Evolutionary conservation across 2,797 vertebrate genomes (phyloP), one percentile per base, ranked within the genome.

Genomic region (Helicolenus hilgendorfi): DNA sequence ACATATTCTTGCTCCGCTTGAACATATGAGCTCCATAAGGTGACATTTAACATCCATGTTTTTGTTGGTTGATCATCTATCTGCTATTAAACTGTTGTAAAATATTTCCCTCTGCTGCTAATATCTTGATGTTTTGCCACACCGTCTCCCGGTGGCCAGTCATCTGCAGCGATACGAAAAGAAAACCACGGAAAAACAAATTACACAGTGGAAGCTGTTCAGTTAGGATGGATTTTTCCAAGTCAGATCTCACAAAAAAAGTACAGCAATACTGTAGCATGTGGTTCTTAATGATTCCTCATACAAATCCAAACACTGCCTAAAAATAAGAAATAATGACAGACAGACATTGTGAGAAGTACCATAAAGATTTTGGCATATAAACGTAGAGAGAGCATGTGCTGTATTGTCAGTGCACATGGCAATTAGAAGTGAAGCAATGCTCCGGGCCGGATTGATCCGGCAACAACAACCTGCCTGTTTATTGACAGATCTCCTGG

Each of bases 401-500:
- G 73, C 71, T 71, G 60, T 55, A 11, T 65, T 84, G 86, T 83
- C 79, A 85, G 69, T 56, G 74, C 92, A 94, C 89, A 92, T 87
- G 89, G 92, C 95, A 95, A 96, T 96, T 97, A 95, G 82, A 92
- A 94, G 82, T 62, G 72, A 94, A 93, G 89, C 92, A 87, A 85
- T 88, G 93, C 90, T 88, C 49, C 4, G 18, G 88, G 95, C 88
- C 29, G 72, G 71, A 97, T 96, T 95, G 97, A 97, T 97, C 88
- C 89, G 65, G 88, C 92, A 94, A 94, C 92, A 91, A 93, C 90
- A 94, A 87, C 81, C 89, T 83, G 89, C 86, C 93, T 96, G 93
- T 95, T 91, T 97, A 97, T 96, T 89, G 96, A 97, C 91, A 81
- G 87, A 94, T 91, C 93, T 93, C 89, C 45, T 36, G 89, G 91